Conservation (phyloP, 2,113 vertebrate genomes). For the Gymnarchus niloticus region DNA sequence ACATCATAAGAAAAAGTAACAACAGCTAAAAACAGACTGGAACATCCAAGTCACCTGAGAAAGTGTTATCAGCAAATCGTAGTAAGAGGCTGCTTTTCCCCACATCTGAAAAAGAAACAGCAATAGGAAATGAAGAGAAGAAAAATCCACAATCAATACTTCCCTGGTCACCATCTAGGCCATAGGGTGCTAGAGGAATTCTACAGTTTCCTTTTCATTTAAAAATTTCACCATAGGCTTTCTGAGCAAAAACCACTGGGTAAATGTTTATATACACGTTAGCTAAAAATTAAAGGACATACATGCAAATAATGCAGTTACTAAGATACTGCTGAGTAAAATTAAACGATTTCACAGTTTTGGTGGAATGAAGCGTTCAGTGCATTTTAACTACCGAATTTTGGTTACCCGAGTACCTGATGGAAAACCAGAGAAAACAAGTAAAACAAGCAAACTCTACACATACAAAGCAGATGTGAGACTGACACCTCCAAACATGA, state of each 20-base stretch:
- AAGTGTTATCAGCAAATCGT: constrained; percentile 75
- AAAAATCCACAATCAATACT: background rate
- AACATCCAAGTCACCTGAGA: constrained; percentile 64
- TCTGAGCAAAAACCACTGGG: background rate
- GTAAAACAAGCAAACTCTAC: too few species aligned
- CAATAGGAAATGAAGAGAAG: background rate
- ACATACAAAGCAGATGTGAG: too few species aligned
- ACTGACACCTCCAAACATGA: too few species aligned
- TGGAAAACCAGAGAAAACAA: too few species aligned
- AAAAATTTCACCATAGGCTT: background rate
- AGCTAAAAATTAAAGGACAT: background rate
- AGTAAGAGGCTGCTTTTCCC: constrained; percentile 78
- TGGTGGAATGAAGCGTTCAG: background rate
- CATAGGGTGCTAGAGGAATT: background rate
- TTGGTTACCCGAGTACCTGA: too few species aligned
- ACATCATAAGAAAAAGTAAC: background rate
- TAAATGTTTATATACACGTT: background rate
- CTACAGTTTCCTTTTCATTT: background rate
- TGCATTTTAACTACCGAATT: constrained; percentile 4
- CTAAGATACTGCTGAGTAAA: background rate
- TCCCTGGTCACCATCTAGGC: background rate
- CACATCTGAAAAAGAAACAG: constrained; percentile 59
- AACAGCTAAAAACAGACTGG: background rate
- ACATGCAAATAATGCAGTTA: background rate
- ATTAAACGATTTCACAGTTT: background rate